phyloP scores from a whole-genome alignment of 2,113 vertebrate genomes.

The Gopherus evgoodei region DNA sequence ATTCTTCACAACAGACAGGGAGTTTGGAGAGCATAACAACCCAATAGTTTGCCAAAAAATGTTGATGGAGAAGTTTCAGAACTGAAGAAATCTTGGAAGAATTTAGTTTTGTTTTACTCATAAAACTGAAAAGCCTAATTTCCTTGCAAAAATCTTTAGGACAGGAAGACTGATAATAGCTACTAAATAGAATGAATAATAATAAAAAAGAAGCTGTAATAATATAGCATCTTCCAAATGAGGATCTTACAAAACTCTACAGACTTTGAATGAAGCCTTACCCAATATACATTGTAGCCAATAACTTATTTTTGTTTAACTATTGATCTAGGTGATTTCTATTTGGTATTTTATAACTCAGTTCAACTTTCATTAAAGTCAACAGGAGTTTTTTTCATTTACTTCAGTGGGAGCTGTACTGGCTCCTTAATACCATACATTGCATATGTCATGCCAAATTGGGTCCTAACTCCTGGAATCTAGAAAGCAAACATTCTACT shows the following conservation, averaged over 20 bases:
- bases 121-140: neutral
- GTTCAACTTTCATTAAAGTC: neutral
- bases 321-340: neutral
- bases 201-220: neutral
- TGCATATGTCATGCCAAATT: neutral
- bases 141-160: neutral
- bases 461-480: neutral
- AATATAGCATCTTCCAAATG: neutral
- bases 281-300: rapidly evolving
- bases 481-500: neutral
- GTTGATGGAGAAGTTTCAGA: neutral
- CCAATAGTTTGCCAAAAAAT: neutral
- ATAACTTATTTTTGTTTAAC: neutral
- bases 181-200: neutral
- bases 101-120: neutral
- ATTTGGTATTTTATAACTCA: neutral
- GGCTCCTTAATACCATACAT: neutral
- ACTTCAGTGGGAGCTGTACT: neutral
- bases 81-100: neutral
- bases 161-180: neutral
- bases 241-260: neutral
- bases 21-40: conserved; percentile 35
- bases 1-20: neutral
- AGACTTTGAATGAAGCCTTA: neutral
- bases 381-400: neutral